Evolutionary conservation across 2,797 vertebrate species (phyloP), one percentile per base, ranked within the genome.

Genomic region (Lepilemur ruficaudatus): DNA sequence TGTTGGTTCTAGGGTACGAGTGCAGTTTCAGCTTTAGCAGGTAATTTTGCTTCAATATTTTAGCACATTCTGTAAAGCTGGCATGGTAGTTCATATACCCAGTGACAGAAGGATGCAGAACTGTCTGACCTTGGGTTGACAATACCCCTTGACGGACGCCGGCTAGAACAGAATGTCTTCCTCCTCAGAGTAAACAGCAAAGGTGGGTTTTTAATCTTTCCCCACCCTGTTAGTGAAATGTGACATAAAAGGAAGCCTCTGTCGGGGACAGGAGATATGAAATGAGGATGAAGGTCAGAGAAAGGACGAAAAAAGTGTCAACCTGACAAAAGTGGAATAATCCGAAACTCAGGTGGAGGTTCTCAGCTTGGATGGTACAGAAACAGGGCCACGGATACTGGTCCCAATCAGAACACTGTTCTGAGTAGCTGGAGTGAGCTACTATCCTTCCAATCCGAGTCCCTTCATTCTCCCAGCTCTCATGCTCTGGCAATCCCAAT

Each of bases 231-330:
- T 91, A 50, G 15, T 52, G 20, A 85, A 81, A 23, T 25, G 35
- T 12, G 35, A 76, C 72, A 91, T 84, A 91, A 61, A 80, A n/a
- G 35, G 32, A 83, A 89, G 72, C 25, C 55, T 70, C 52, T 84
- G 20, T 79, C 32, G 9, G 23, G 48, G 11, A 65, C 5, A 86
- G 23, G 67, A 65, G 35, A 59, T 30, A 67, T 4, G 52, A 52
- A 79, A 23, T 75, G 91, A 43, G 79, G 7, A 52, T 30, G 22
- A 38, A 8, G 48, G 15, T 61, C 75, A 72, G 32, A 63, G 25
- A 32, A 35, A 38, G n/a, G 69, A 63, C 11, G 32, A 73, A 76
- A 70, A 67, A 65, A 89, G 28, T 7, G 52, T 50, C 48, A 67
- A 57, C 28, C 1, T 6, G 59, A 90, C n/a, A 67, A 48, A 61